Percentiles rank a stretch among this genome's conserved stretches.
Evolutionary conservation across 2,888 invertebrate genomes (phyloP).

Genomic region (Meiosimyza platycephala): DNA sequence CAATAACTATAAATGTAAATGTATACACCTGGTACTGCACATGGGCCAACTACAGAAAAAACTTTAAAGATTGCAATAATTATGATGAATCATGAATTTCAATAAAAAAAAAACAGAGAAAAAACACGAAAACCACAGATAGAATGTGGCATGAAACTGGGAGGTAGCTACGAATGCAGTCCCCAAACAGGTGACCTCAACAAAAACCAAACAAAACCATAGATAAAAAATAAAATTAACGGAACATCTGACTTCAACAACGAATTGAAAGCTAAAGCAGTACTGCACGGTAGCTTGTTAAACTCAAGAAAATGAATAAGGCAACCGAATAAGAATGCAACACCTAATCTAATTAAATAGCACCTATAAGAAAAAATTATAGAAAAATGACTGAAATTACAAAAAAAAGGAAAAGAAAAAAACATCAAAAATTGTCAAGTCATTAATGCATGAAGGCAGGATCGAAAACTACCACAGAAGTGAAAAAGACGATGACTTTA

Average conservation of each 20-base stretch:
- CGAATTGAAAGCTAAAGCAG: not conserved
- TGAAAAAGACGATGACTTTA: not conserved
- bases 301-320: not conserved
- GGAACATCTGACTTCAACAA: not conserved
- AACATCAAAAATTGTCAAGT: constrained; percentile 37
- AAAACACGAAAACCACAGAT: too few relatives aligned
- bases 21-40: too few relatives aligned
- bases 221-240: constrained; percentile 8
- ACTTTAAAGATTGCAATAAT: too few relatives aligned
- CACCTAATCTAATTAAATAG: constrained; percentile 38
- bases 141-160: too few relatives aligned
- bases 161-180: not conserved
- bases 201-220: too few relatives aligned
- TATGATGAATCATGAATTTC: too few relatives aligned
- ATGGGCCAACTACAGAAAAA: too few relatives aligned
- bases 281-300: too few relatives aligned
- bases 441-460: constrained; percentile 22
- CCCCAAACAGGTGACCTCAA: not conserved
- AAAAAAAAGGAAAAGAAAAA: not conserved
- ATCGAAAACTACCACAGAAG: not conserved
- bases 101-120: too few relatives aligned
- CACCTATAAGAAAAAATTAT: not conserved
- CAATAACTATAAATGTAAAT: too few relatives aligned
- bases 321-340: not conserved
- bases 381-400: too few relatives aligned